Conservation (phyloP, 2,888 invertebrate species). For the Protonemura montana region DNA sequence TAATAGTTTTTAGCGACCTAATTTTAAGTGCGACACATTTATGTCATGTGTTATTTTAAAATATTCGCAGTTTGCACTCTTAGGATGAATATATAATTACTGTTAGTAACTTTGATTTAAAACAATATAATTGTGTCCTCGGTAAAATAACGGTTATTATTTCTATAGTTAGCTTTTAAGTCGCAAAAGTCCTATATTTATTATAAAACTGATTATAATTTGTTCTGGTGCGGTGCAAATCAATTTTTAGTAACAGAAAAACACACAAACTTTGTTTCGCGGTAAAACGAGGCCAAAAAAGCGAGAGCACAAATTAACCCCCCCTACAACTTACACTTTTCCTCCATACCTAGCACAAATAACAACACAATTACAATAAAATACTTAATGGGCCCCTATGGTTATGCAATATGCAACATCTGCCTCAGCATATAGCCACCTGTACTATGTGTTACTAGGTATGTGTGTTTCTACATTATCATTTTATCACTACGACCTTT, state of each 20-base stretch:
- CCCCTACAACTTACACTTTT: not conserved
- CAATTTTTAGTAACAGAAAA: not conserved
- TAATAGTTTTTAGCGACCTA: not conserved
- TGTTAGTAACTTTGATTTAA: too few relatives aligned
- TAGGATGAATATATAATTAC: too few relatives aligned
- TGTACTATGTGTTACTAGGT: not conserved
- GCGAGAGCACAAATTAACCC: not conserved
- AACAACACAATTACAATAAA: not conserved
- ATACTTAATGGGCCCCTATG: not conserved
- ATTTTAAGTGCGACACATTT: not conserved
- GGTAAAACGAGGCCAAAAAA: not conserved
- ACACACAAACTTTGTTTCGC: too few relatives aligned
- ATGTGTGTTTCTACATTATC: not conserved
- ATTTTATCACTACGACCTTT: not conserved
- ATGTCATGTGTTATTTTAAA: too few relatives aligned
- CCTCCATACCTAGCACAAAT: not conserved
- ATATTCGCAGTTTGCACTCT: too few relatives aligned
- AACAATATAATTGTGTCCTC: too few relatives aligned
- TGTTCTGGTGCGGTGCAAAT: not conserved
- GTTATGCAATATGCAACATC: constrained; percentile 7
- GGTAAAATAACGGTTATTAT: too few relatives aligned
- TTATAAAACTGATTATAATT: not conserved
- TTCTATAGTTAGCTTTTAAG: not conserved
- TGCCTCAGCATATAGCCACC: not conserved
- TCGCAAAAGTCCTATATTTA: not conserved